A percentile compares a stretch with the other conserved stretches of the same genome.
Evolutionary conservation across 2,113 vertebrate genomes (phyloP).

Genomic region (Coreoperca whiteheadi): DNA sequence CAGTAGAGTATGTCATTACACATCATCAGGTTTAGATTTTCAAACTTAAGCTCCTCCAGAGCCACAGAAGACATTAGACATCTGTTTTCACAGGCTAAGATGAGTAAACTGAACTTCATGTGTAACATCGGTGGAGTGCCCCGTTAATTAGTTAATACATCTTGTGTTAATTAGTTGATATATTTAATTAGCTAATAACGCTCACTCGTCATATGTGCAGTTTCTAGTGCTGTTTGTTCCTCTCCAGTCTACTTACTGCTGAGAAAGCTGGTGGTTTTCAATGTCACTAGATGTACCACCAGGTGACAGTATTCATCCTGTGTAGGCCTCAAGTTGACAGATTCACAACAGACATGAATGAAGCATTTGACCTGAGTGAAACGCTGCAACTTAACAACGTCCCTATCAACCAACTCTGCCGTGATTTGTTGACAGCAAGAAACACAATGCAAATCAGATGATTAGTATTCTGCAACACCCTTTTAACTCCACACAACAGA

Average conservation of each 20-base stretch:
- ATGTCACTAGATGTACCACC: slow-evolving; percentile 52
- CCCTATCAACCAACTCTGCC: not conserved
- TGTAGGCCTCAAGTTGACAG: slow-evolving; percentile 22
- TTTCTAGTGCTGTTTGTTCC: not conserved
- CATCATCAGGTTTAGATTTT: not conserved
- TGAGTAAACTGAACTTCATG: not conserved
- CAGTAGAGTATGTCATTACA: not conserved
- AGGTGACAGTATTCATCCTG: slow-evolving; percentile 73
- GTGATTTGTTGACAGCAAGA: slow-evolving; percentile 31
- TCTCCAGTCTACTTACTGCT: not conserved
- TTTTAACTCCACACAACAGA: slow-evolving; percentile 43
- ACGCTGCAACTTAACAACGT: slow-evolving; percentile 12
- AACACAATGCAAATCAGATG: slow-evolving; percentile 39
- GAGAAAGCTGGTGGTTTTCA: slow-evolving; percentile 1
- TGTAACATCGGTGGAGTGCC: not conserved
- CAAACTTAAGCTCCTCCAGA: not conserved
- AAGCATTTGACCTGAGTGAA: slow-evolving; percentile 39
- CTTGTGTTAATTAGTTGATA: not conserved
- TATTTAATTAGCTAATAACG: not conserved
- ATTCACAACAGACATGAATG: slow-evolving; percentile 7
- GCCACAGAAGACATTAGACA: not conserved
- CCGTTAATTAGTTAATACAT: not conserved
- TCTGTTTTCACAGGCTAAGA: not conserved
- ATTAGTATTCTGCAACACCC: slow-evolving; percentile 39
- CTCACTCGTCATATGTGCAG: not conserved